Percentiles rank a stretch among this genome's conserved stretches.
Conservation (phyloP, 2,797 vertebrate genomes). For the Poeciliopsis paucimaculata region DNA sequence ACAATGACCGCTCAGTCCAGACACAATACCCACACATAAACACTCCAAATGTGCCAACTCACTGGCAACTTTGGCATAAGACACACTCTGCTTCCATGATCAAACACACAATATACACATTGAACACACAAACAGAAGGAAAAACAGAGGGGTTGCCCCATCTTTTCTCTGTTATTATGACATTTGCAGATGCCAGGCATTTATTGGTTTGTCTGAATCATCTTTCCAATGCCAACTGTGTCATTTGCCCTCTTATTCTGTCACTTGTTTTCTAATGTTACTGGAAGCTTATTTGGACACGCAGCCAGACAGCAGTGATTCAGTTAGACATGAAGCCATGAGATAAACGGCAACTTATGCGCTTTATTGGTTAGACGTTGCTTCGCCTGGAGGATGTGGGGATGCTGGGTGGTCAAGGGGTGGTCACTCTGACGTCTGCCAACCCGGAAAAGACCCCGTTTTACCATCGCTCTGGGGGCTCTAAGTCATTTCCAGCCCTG, state of each 20-base stretch:
- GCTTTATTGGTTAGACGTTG: slow-evolving; percentile 49
- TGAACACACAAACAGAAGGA: slow-evolving; percentile 60
- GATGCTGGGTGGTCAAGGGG: slow-evolving; percentile 22
- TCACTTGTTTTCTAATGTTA: slow-evolving; percentile 52
- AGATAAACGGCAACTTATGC: slow-evolving; percentile 54
- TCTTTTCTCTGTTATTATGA: slow-evolving; percentile 70
- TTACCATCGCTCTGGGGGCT: slow-evolving; percentile 44
- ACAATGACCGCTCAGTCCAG: slow-evolving; percentile 72
- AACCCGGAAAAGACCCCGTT: slow-evolving; percentile 41
- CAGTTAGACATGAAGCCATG: slow-evolving; percentile 57
- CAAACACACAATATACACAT: slow-evolving; percentile 22
- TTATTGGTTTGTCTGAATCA: slow-evolving; percentile 72
- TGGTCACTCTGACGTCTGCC: slow-evolving; percentile 41
- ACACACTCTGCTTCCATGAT: slow-evolving; percentile 42
- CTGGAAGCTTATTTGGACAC: slow-evolving; percentile 60
- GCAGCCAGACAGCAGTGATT: slow-evolving; percentile 67
- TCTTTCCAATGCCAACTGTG: slow-evolving; percentile 65
- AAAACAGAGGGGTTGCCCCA: slow-evolving; percentile 69
- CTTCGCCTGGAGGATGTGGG: slow-evolving; percentile 28
- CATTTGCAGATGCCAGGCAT: slow-evolving; percentile 69
- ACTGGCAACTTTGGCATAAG: slow-evolving; percentile 58
- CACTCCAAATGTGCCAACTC: slow-evolving; percentile 64
- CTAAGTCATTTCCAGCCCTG: slow-evolving; percentile 62
- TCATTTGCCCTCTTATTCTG: slow-evolving; percentile 49
- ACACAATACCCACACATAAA: slow-evolving; percentile 80